These are phyloP conservation scores for Actinemys pallida DNA, from an alignment of 2,113 vertebrate species.

Conservation along the genomic window DNA sequence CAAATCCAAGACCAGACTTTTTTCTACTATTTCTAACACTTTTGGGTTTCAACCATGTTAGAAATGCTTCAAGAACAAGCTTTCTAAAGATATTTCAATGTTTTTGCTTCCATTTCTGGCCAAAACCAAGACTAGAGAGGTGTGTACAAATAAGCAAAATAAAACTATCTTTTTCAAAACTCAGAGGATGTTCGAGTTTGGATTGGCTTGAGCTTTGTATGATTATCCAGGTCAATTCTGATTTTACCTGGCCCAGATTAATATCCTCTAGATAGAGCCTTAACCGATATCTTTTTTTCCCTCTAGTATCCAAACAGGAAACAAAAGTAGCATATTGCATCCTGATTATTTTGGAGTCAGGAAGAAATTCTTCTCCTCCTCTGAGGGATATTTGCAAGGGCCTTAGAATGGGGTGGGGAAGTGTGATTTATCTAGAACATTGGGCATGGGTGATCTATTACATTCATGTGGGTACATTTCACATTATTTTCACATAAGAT, in stretches of 20 bases:
- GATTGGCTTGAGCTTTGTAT: background rate
- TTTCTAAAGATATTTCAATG: background rate
- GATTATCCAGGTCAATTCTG: background rate
- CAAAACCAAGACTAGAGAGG: background rate
- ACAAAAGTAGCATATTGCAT: background rate
- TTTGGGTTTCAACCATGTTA: background rate
- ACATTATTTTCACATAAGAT: background rate
- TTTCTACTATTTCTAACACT: background rate
- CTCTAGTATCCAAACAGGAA: background rate
- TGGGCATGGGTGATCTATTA: background rate
- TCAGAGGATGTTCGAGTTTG: background rate
- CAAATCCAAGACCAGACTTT: background rate
- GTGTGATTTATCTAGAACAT: background rate
- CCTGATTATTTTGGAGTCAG: background rate
- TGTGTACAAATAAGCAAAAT: background rate
- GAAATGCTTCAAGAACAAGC: background rate
- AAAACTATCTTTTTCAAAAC: conserved; percentile 3
- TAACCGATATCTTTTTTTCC: background rate
- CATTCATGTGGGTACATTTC: background rate
- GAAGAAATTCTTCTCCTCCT: background rate
- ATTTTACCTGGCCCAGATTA: background rate
- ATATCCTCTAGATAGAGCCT: background rate
- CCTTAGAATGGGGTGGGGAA: background rate
- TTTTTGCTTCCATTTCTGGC: background rate
- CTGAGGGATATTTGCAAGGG: background rate